Evolutionary conservation across 2,113 vertebrate genomes (phyloP).

Genomic region (Hirundichthys speculiger): DNA sequence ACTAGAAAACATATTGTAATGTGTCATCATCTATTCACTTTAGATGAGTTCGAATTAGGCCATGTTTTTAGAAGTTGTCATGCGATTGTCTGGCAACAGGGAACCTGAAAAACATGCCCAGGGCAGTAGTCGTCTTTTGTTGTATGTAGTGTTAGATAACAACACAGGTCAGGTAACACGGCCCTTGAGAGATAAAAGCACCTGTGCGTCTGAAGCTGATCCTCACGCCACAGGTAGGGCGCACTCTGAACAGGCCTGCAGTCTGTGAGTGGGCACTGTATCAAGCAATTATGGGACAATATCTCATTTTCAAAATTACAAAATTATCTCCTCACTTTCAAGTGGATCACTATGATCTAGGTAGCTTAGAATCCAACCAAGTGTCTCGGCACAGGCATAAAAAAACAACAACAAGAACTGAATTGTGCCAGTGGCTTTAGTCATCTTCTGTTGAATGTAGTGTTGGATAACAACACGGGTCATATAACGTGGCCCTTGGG

Average conservation of each 20-base stretch:
- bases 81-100: background rate
- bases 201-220: no score
- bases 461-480: background rate
- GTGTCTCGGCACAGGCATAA: no score
- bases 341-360: no score
- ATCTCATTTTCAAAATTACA: no score
- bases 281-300: no score
- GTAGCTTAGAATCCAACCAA: no score
- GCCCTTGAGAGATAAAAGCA: background rate
- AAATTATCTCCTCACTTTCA: no score
- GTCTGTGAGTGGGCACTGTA: no score
- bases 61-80: conserved; percentile 4
- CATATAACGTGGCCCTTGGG: background rate
- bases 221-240: no score
- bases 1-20: background rate
- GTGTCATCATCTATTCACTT: background rate
- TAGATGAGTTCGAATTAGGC: background rate
- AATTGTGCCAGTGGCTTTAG: no score
- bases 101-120: conserved; percentile 18
- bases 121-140: background rate
- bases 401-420: no score
- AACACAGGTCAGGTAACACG: background rate
- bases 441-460: background rate
- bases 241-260: no score
- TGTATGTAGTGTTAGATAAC: background rate